Conservation (phyloP, 2,888 invertebrate genomes). For the Dioctria linearis region DNA sequence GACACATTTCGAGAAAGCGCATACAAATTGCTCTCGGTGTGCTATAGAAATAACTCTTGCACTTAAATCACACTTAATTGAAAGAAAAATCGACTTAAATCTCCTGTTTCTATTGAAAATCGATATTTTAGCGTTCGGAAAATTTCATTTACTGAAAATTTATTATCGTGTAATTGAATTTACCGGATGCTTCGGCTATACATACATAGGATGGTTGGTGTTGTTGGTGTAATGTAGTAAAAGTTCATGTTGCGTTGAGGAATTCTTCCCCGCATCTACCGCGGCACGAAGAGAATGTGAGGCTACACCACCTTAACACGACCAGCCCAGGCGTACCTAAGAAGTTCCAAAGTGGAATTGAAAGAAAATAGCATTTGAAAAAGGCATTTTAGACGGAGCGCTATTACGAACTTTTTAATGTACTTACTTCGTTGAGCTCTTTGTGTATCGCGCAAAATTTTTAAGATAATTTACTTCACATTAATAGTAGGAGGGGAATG, state of each 20-base stretch:
- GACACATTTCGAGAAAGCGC: neutral
- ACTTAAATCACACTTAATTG: constrained; percentile 36
- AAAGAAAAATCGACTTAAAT: constrained; percentile 37
- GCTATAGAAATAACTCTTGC: neutral
- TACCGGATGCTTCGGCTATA: constrained; percentile 9
- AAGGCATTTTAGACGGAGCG: constrained; percentile 37
- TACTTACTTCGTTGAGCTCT: neutral
- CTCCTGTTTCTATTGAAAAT: constrained; percentile 39
- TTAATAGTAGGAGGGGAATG: too few species aligned
- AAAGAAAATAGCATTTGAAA: constrained; percentile 40
- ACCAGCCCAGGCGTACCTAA: neutral
- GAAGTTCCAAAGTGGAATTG: constrained; percentile 40
- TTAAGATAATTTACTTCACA: too few species aligned
- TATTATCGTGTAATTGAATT: constrained; percentile 45
- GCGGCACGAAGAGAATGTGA: neutral
- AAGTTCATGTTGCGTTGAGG: constrained; percentile 35
- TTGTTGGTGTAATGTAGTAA: constrained; percentile 19
- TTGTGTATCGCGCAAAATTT: too few species aligned
- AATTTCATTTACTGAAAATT: constrained; percentile 48
- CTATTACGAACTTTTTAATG: constrained; percentile 46
- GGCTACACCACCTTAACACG: neutral
- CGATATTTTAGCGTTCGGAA: constrained; percentile 22
- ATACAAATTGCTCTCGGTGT: neutral
- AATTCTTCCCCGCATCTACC: neutral
- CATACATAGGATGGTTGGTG: too few species aligned